phyloP scores from a whole-genome alignment of 2,113 vertebrate genomes.

The Phasianus colchicus region DNA sequence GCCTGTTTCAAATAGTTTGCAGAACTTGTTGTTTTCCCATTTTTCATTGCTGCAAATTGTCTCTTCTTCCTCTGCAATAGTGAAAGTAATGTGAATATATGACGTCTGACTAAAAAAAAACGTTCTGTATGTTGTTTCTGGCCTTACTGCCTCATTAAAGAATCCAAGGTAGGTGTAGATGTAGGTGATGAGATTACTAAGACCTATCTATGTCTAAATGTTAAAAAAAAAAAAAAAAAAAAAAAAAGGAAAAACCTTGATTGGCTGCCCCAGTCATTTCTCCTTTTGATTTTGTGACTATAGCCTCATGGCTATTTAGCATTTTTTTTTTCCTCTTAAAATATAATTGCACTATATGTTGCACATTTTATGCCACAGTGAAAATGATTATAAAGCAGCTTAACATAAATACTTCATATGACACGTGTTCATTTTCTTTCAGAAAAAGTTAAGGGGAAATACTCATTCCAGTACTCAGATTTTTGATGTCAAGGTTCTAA shows the following conservation, averaged over 20 bases:
- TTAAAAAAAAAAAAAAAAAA: neutral
- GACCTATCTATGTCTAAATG: fast-evolving
- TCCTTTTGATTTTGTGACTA: neutral
- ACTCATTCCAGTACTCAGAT: constrained; percentile 63
- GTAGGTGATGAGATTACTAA: neutral
- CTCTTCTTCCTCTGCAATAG: neutral
- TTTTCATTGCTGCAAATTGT: neutral
- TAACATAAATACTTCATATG: neutral
- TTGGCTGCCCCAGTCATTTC: neutral
- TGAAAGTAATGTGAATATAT: neutral
- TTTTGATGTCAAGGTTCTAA: constrained; percentile 82
- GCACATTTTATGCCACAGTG: neutral
- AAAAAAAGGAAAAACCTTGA: neutral
- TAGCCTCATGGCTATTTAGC: neutral
- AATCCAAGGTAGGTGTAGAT: neutral
- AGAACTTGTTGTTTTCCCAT: neutral
- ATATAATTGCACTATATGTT: neutral
- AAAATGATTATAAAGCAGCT: neutral
- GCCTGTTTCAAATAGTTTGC: neutral
- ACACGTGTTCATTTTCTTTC: neutral
- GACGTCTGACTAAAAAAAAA: neutral
- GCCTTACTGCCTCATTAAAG: neutral
- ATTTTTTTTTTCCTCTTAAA: neutral
- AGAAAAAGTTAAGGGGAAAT: constrained; percentile 84
- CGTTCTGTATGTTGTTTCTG: neutral